These are phyloP conservation scores for Siphamia tubifer DNA, from an alignment of 2,113 vertebrate genomes.

Conservation along the genomic window DNA sequence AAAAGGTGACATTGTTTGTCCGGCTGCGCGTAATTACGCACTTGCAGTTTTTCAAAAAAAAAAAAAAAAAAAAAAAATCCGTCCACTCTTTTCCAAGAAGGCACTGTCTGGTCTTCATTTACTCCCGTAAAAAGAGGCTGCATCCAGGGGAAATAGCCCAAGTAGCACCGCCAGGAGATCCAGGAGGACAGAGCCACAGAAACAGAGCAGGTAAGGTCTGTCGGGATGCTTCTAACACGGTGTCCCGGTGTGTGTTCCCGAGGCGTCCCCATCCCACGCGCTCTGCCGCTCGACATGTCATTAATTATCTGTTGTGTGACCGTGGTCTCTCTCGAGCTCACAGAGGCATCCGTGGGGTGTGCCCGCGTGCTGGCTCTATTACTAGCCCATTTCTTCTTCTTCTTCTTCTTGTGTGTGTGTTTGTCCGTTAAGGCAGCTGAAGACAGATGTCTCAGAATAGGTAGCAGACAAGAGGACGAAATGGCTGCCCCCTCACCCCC, in stretches of 20 bases:
- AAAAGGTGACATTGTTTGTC: not conserved
- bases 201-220: conserved; percentile 81
- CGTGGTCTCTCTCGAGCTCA: conserved; percentile 38
- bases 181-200: conserved; percentile 15
- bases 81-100: conserved; percentile 18
- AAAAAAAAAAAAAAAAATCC: too few relatives aligned
- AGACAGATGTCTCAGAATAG: conserved; percentile 67
- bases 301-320: conserved; percentile 81
- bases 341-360: conserved; percentile 61
- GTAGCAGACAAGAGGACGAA: conserved; percentile 53
- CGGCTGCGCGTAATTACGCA: conserved; percentile 28
- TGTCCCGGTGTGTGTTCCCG: conserved; percentile 49
- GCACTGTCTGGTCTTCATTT: not conserved
- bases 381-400: too few relatives aligned
- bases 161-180: not conserved
- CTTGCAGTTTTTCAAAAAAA: not conserved
- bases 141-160: conserved; percentile 20
- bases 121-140: conserved; percentile 8
- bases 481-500: too few relatives aligned
- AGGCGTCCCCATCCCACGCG: conserved; percentile 51
- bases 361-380: conserved; percentile 17
- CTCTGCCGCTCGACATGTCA: conserved; percentile 70
- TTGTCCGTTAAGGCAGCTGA: conserved; percentile 39
- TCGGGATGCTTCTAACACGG: conserved; percentile 44
- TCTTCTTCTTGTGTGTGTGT: conserved; percentile 31